Conservation (phyloP, 2,113 vertebrate genomes). For the Pomatorhinus ruficollis region DNA sequence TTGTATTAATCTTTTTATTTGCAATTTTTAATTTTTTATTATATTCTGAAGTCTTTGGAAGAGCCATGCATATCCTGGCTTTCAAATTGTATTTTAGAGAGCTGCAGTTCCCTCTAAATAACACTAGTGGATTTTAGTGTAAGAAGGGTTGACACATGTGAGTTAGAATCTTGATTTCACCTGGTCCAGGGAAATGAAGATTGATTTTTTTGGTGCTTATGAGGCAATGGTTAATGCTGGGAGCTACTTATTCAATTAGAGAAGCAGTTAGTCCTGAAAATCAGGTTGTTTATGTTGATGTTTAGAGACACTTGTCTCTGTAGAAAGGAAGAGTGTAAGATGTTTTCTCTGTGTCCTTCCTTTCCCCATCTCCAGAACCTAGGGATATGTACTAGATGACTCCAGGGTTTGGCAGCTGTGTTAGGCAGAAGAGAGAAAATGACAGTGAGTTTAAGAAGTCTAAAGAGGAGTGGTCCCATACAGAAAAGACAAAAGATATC, state of each 20-base stretch:
- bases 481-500: neutral
- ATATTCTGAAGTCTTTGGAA: neutral
- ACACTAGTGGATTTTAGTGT: neutral
- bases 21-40: neutral
- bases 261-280: neutral
- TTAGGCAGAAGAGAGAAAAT: neutral
- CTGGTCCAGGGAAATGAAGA: neutral
- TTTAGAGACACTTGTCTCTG: neutral
- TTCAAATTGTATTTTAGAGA: neutral
- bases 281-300: neutral
- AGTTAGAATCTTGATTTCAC: neutral
- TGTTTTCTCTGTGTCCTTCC: neutral
- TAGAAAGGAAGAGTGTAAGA: neutral
- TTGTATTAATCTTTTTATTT: too few species aligned
- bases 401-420: neutral
- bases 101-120: neutral
- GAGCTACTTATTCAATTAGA: neutral
- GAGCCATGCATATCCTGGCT: neutral
- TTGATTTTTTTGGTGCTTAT: neutral
- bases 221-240: neutral
- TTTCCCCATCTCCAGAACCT: neutral
- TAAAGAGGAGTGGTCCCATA: neutral
- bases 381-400: neutral
- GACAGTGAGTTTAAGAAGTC: neutral
- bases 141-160: accelerated